Evolutionary conservation across 92 coral and sea anemone species (phyloP).

Genomic region (Bergia puertoricense): DNA sequence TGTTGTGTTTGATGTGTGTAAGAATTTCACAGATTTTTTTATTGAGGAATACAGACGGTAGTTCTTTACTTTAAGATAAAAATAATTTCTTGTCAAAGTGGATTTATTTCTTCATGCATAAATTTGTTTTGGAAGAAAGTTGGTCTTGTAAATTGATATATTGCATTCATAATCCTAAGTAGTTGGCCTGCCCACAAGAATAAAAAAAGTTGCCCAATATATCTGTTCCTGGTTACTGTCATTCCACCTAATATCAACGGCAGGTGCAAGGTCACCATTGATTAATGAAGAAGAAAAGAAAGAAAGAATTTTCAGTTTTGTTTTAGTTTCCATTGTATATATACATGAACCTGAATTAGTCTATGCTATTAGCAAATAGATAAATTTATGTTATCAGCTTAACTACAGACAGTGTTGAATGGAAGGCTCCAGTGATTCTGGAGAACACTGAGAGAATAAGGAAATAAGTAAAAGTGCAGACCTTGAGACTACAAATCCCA

Average conservation of each 20-base stretch:
- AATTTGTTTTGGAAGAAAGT: too few species aligned
- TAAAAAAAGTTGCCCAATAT: neutral
- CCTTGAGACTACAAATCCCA: neutral
- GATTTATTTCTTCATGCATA: too few species aligned
- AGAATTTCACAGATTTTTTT: too few species aligned
- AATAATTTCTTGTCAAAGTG: too few species aligned
- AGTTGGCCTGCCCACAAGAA: too few species aligned
- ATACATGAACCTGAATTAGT: neutral
- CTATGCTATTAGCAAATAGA: neutral
- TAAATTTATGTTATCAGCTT: neutral
- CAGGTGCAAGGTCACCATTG: constrained; percentile 6
- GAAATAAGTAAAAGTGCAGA: neutral
- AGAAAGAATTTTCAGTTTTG: neutral
- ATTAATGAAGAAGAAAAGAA: neutral
- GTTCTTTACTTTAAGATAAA: too few species aligned
- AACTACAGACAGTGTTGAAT: neutral
- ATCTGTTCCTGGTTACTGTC: neutral
- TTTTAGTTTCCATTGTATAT: neutral
- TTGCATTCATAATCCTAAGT: too few species aligned
- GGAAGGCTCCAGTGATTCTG: constrained; percentile 13
- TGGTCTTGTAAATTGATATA: too few species aligned
- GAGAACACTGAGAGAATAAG: neutral
- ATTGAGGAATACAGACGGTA: too few species aligned
- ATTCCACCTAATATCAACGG: neutral
- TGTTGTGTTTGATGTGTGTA: too few species aligned